A percentile compares a stretch with the other conserved stretches of the same genome.
Evolutionary conservation across 1,140 invertebrate species (phyloP).

Genomic region (Neoseiulus cucumeris): DNA sequence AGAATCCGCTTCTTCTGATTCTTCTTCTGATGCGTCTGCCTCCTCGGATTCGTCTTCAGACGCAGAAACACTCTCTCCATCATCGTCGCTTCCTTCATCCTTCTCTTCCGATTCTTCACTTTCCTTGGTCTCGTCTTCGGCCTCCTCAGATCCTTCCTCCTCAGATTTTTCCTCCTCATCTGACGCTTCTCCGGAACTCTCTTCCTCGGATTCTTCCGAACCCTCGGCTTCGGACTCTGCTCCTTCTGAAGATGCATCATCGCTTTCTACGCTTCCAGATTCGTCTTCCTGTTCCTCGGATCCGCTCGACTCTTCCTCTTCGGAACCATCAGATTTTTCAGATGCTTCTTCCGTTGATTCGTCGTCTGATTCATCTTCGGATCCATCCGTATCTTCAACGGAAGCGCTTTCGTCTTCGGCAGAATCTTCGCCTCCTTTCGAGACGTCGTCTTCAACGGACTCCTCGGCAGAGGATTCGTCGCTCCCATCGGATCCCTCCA

Average conservation of each 20-base stretch:
- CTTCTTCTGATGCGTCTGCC: slow-evolving; percentile 15
- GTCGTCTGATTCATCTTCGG: slow-evolving; percentile 25
- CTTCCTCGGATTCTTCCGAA: not conserved
- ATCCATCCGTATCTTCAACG: slow-evolving; percentile 25
- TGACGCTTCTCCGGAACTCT: not conserved
- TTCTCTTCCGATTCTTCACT: slow-evolving; percentile 27
- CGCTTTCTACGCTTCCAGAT: not conserved
- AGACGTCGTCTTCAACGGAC: slow-evolving; percentile 19
- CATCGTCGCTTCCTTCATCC: slow-evolving; percentile 24
- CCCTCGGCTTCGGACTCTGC: no score
- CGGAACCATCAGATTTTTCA: slow-evolving; percentile 13
- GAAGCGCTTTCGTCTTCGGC: not conserved
- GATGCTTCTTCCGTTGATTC: slow-evolving; percentile 17
- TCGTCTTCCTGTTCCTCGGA: not conserved
- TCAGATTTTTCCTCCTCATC: not conserved
- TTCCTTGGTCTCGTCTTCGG: slow-evolving; percentile 18
- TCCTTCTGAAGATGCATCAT: not conserved
- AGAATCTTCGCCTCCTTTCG: slow-evolving; percentile 14
- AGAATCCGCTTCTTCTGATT: slow-evolving; percentile 19
- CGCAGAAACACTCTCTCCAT: no score
- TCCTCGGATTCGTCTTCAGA: slow-evolving; percentile 20
- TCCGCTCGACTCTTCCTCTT: not conserved
- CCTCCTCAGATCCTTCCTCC: slow-evolving; percentile 25
- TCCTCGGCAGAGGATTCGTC: not conserved
- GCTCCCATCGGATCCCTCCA: not conserved